A percentile compares a stretch with the other conserved stretches of the same genome.
Evolutionary conservation across 2,888 invertebrate genomes (phyloP).

Genomic region (Suillia variegata): DNA sequence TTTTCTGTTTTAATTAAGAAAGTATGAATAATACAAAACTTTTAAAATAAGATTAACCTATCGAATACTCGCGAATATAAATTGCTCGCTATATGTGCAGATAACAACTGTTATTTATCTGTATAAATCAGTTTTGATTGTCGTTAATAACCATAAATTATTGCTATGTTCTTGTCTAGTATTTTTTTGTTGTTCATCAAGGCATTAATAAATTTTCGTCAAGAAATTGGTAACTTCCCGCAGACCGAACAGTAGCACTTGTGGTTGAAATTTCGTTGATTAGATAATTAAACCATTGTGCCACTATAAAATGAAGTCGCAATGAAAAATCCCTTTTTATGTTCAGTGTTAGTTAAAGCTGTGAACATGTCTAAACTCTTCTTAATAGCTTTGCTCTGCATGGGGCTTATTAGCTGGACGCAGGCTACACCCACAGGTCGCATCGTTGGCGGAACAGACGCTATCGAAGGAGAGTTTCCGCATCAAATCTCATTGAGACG

Average conservation of each 20-base stretch:
- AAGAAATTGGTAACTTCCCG: too few species aligned
- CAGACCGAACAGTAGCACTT: too few species aligned
- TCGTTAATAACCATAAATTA: neutral
- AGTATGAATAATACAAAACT: neutral
- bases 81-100: too few species aligned
- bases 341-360: too few species aligned
- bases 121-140: neutral
- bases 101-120: too few species aligned
- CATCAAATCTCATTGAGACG: constrained; percentile 40
- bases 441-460: constrained; percentile 40
- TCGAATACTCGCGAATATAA: too few species aligned
- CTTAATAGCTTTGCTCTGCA: neutral
- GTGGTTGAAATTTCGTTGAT: too few species aligned
- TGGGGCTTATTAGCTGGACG: constrained; percentile 30
- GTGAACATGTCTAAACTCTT: neutral
- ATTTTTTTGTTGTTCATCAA: neutral
- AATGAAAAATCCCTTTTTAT: too few species aligned
- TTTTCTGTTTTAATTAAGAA: neutral
- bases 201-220: too few species aligned
- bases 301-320: too few species aligned
- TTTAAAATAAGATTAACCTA: too few species aligned
- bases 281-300: too few species aligned
- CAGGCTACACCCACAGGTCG: constrained; percentile 24
- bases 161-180: neutral
- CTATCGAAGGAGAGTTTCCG: constrained; percentile 33